Evolutionary conservation across 2,888 invertebrate genomes (phyloP), one percentile per base, ranked within the genome.

Genomic region (Sarcophaga carnaria): DNA sequence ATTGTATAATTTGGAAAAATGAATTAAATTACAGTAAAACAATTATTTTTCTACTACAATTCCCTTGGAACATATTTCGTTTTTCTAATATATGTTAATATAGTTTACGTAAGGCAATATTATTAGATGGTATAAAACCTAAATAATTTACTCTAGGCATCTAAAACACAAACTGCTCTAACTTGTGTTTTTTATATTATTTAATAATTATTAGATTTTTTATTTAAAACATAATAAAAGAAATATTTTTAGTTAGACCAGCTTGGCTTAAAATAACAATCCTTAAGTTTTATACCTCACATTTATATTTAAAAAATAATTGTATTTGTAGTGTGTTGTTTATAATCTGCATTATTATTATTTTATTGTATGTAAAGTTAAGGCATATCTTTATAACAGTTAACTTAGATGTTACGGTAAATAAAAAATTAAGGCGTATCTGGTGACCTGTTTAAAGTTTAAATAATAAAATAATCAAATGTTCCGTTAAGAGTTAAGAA

Each of bases 371-470:
- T 37, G 37, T 54, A 54, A 54, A 54, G 47, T 45, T 20, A 69
- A 69, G 45, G 45, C 47, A 47, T 47, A 12, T 47, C 12, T 69
- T 69, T 69, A 47, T 22, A 47, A 22, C 14, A 69, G 22, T 69
- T 69, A 69, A 69, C 17, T 37, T 12, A 22, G 20, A 69, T 49
- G 22, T 69, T 69, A 14, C 17, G 37, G n/a, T 45, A 45, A 67
- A 67, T 69, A 66, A 54, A 49, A 66, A 10, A 14, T 11, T 66
- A 66, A 66, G 45, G 66, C 66, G 27, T 45, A 14, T 27, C 37
- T 45, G 45, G 66, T 66, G 66, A 45, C 1, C 37, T n/a, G 37
- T 17, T 37, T n/a, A 45, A 37, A n/a, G 5, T 37, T 66, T 14
- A 17, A 66, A 4, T 25, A 25, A 25, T 25, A 64, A 14, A 64